phyloP scores from a whole-genome alignment of 2,113 vertebrate genomes.

The Pteronura brasiliensis region DNA sequence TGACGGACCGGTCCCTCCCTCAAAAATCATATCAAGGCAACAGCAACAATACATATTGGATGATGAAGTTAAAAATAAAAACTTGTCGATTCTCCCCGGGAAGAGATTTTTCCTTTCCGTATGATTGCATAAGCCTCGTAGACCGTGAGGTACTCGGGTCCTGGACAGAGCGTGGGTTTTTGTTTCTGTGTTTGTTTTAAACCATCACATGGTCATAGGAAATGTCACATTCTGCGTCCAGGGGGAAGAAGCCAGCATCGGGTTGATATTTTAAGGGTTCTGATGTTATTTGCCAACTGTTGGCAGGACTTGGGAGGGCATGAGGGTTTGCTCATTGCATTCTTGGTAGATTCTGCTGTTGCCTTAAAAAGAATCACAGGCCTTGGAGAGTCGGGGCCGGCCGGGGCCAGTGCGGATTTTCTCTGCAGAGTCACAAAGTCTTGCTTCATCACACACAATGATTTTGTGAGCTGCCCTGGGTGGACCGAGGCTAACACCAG shows the following conservation, averaged over 20 bases:
- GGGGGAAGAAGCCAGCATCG: neutral
- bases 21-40: neutral
- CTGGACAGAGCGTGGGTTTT: neutral
- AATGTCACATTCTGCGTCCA: neutral
- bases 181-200: neutral
- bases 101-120: neutral
- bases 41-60: neutral
- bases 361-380: neutral
- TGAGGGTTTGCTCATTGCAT: neutral
- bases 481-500: neutral
- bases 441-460: neutral
- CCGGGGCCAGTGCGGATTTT: neutral
- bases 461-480: neutral
- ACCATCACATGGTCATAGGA: neutral
- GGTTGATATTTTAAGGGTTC: slow-evolving; percentile 49
- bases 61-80: neutral
- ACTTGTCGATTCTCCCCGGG: neutral
- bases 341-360: slow-evolving; percentile 23
- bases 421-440: neutral
- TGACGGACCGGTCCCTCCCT: neutral
- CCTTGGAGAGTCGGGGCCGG: neutral
- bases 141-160: neutral
- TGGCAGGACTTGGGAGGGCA: neutral
- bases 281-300: neutral
- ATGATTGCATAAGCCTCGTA: neutral